Base-by-base conservation (phyloP, 2,888 invertebrate genomes). In the Tetragonisca angustula region DNA sequence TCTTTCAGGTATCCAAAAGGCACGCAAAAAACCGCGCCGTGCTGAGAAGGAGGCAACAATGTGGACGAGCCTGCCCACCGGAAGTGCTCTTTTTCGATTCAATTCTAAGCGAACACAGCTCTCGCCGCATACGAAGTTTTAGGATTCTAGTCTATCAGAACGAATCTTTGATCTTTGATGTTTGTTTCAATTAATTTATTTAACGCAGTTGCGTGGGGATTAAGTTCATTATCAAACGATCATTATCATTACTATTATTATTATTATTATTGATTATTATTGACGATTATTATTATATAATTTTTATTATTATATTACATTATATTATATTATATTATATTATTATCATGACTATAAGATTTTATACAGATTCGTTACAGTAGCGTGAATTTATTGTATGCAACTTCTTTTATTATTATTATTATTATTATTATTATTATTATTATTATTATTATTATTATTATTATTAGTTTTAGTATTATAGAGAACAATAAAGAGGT, bases 71-170 rank as follows among this genome's bases (percentile, higher is more conserved):
- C 89, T 90, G 87, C 89, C 91, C 90, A 91, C 92, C 91, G 90
- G 85, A 93, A 92, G 91, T 92, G 92, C 92, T 92, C 91, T 91
- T 92, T 91, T 91, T 91, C 87, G 81, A 89, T 77, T 84, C 82
- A 79, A 82, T 71, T 80, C n/a, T 82, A 84, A 83, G 79, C 82
- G 71, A 79, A 79, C 32, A 43, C 54, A 71, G 67, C 24, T 67
- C 79, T 82, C 79, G 79, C 73, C 77, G 67, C 77, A 74, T 79
- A 88, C 88, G 84, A 90, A 89, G 81, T 90, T 92, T 91, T 92
- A 85, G 92, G 92, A 93, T 92, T 93, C 93, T 93, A 93, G 93
- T 93, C 93, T 92, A 84, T 87, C 88, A 84, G 87, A 91, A 91
- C 87, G 89, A 91, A 89, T 88, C 89, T 88, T 89, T 86, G 88